Evolutionary conservation across 2,113 vertebrate genomes (phyloP).

Genomic region (Gobio gobio): DNA sequence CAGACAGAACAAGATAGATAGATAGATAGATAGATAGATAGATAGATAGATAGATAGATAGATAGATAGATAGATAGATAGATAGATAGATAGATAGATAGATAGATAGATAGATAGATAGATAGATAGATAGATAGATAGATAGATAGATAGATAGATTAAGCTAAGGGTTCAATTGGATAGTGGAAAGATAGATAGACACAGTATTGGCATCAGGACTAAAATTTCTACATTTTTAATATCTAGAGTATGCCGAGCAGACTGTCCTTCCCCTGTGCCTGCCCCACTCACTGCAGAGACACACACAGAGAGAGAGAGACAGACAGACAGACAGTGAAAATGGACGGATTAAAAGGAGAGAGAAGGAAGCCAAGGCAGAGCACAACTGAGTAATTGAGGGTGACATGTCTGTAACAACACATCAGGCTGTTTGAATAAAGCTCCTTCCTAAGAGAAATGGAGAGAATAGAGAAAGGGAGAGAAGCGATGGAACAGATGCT

Average conservation of each 20-base stretch:
- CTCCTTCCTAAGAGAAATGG: conserved; percentile 53
- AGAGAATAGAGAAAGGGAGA: conserved; percentile 44
- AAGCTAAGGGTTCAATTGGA: no score
- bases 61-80: background rate
- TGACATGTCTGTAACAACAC: conserved; percentile 53
- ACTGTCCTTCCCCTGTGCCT: background rate
- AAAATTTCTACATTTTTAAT: conserved; percentile 5
- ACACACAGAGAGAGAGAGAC: background rate
- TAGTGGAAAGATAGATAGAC: no score
- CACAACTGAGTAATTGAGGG: conserved; percentile 50
- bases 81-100: no score
- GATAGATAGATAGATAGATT: no score
- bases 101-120: background rate
- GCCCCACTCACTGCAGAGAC: background rate
- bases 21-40: no score
- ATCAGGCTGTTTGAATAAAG: conserved; percentile 49
- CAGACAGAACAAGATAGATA: no score
- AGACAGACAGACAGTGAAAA: conserved; percentile 18
- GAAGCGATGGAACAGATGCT: conserved; percentile 63
- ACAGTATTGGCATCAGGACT: background rate
- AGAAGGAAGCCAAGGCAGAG: conserved; percentile 36
- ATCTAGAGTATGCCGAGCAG: conserved; percentile 6
- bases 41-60: background rate
- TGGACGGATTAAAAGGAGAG: conserved; percentile 57
- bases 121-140: background rate